These are phyloP conservation scores for Calidris pugnax DNA, from an alignment of 2,113 vertebrate species.

Conservation along the genomic window DNA sequence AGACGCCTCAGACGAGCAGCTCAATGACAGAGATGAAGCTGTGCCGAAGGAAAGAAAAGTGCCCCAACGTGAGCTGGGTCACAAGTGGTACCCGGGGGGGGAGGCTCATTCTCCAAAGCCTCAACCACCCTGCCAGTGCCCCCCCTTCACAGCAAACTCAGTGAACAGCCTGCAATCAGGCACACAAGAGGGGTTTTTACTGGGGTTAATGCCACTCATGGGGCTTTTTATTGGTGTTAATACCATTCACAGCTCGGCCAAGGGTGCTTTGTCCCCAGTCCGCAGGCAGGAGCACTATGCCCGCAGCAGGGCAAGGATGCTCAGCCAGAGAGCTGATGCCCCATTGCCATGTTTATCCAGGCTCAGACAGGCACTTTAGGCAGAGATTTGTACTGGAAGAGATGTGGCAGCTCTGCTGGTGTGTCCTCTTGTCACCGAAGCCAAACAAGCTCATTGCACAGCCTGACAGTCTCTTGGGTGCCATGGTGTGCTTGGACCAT, in stretches of 20 bases:
- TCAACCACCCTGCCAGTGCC: accelerated
- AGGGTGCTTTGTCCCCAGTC: neutral
- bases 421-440: neutral
- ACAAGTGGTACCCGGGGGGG: neutral
- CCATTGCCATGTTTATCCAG: neutral
- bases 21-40: accelerated
- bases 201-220: neutral
- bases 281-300: neutral
- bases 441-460: neutral
- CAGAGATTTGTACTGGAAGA: neutral
- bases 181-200: accelerated
- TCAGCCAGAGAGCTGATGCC: accelerated
- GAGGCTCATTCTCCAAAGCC: neutral
- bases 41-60: neutral
- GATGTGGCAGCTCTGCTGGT: neutral
- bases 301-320: neutral
- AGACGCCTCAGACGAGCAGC: neutral
- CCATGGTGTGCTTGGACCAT: neutral
- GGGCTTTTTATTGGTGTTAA: too few relatives aligned
- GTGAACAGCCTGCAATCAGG: neutral
- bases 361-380: too few relatives aligned
- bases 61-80: neutral
- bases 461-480: neutral
- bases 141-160: accelerated
- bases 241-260: too few relatives aligned